phyloP scores from a whole-genome alignment of 2,797 vertebrate genomes.

The Phaenicophaeus curvirostris region DNA sequence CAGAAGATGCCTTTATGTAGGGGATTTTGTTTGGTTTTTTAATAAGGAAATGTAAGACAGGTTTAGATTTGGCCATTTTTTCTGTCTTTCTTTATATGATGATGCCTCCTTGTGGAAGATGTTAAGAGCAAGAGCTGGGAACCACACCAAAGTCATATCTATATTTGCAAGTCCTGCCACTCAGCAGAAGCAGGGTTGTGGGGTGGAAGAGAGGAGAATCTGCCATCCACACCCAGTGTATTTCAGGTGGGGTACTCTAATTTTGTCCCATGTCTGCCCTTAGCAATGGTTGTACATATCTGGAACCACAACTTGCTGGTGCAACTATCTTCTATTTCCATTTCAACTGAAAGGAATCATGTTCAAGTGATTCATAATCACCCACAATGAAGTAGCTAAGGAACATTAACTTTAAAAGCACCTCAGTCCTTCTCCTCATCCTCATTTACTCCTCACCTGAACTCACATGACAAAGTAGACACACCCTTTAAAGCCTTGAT shows the following conservation, averaged over 20 bases:
- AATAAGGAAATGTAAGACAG: background rate
- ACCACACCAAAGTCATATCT: background rate
- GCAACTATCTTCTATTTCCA: background rate
- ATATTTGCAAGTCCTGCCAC: background rate
- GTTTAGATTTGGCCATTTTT: fast-evolving
- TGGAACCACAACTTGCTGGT: background rate
- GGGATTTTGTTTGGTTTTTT: background rate
- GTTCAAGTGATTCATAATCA: background rate
- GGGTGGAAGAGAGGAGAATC: background rate
- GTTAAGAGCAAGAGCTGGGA: background rate
- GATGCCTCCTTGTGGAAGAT: background rate
- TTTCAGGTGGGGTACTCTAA: background rate
- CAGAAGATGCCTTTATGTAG: background rate
- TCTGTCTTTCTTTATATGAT: background rate
- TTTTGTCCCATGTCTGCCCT: background rate
- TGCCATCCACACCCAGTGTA: fast-evolving
- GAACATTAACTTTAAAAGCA: background rate
- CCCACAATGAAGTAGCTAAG: background rate
- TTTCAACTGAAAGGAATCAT: background rate
- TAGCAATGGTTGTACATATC: fast-evolving
- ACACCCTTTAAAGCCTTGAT: background rate
- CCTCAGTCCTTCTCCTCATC: background rate
- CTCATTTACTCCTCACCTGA: background rate
- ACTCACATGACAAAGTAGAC: background rate
- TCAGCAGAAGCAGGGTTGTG: background rate